Evolutionary conservation across 1,140 invertebrate genomes (phyloP).

Genomic region (Saxidomus purpurata): DNA sequence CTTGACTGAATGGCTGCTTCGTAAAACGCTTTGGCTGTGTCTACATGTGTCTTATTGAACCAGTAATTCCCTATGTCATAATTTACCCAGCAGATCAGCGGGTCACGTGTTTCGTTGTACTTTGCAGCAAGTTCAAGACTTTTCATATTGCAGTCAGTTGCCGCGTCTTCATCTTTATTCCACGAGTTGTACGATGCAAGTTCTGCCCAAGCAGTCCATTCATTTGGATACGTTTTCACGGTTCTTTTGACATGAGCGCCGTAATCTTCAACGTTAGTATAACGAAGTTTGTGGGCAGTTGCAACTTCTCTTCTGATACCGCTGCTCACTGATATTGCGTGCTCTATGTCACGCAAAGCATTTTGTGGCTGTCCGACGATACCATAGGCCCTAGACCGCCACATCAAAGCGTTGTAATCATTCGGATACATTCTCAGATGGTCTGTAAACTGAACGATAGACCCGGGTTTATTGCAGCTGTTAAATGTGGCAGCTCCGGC

Average conservation of each 20-base stretch:
- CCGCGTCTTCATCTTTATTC: neutral
- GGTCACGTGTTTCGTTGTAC: neutral
- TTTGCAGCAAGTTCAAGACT: neutral
- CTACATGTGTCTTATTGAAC: neutral
- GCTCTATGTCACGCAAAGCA: neutral
- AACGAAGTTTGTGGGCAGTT: neutral
- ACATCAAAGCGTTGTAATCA: conserved; percentile 31
- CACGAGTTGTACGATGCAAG: neutral
- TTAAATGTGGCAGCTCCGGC: neutral
- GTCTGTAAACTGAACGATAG: neutral
- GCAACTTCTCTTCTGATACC: conserved; percentile 15
- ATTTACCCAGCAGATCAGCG: neutral
- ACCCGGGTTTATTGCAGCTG: conserved; percentile 42
- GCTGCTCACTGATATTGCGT: neutral
- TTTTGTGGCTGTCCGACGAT: conserved; percentile 3
- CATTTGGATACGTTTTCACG: neutral
- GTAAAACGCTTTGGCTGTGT: neutral
- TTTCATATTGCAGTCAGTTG: neutral
- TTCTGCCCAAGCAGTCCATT: neutral
- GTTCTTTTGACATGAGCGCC: neutral
- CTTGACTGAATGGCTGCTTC: conserved; percentile 3
- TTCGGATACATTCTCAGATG: neutral
- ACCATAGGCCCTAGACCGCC: neutral
- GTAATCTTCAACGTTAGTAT: neutral
- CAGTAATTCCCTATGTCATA: neutral